Percentiles rank a stretch among this genome's conserved stretches.
Evolutionary conservation across 2,888 invertebrate species (phyloP).

Genomic region (Ophion costatus): DNA sequence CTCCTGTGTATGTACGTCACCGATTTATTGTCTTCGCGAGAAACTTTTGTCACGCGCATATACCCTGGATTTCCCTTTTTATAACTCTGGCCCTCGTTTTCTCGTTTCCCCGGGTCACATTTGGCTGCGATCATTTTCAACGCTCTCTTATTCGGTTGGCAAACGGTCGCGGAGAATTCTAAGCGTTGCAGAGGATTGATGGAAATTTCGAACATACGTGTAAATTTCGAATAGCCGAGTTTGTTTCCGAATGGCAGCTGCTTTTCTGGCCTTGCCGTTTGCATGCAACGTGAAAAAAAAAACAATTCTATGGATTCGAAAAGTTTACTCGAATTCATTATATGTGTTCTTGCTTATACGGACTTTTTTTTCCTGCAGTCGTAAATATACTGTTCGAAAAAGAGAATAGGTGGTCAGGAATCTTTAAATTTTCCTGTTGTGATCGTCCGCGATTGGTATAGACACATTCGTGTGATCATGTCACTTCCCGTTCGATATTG

Average conservation of each 20-base stretch:
- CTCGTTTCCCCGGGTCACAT: not conserved
- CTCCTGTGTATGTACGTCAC: not conserved
- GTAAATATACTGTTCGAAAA: no score
- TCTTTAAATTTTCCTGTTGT: no score
- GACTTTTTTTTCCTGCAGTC: no score
- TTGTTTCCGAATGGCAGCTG: not conserved
- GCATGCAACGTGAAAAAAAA: not conserved
- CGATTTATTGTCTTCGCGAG: not conserved
- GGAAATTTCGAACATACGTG: not conserved
- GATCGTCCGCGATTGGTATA: no score
- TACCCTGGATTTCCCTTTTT: not conserved
- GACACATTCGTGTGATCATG: no score
- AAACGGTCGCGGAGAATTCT: not conserved
- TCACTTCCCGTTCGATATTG: no score
- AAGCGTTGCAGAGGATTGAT: not conserved
- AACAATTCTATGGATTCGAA: not conserved
- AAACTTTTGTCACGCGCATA: not conserved
- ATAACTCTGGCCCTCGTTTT: not conserved
- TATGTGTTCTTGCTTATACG: no score
- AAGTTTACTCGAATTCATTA: not conserved
- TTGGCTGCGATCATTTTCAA: slow-evolving; percentile 16
- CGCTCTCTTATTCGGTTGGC: slow-evolving; percentile 1
- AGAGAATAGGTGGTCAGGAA: no score
- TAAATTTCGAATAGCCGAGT: not conserved
- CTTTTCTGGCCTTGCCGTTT: not conserved